A percentile compares a stretch with the other conserved stretches of the same genome.
These are phyloP conservation scores for Bombus turneri DNA, from an alignment of 1,140 invertebrate genomes.

Conservation along the genomic window DNA sequence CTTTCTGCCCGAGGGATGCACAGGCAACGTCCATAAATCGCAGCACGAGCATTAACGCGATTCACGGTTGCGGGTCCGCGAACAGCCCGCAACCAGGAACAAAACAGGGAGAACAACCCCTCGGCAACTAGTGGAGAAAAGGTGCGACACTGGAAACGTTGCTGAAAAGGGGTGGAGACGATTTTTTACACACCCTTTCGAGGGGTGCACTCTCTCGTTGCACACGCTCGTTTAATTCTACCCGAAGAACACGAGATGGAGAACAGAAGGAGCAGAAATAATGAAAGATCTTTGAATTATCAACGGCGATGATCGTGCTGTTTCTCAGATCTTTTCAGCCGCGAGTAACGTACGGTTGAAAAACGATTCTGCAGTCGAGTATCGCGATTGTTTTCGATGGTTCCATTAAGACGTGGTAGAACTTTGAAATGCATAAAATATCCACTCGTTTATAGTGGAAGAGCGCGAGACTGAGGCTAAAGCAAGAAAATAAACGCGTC, in stretches of 20 bases:
- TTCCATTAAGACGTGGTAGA: not conserved
- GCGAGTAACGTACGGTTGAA: not conserved
- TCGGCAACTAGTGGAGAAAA: not conserved
- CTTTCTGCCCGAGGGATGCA: too few species aligned
- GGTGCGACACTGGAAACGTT: slow-evolving; percentile 13
- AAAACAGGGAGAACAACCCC: not conserved
- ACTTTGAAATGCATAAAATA: not conserved
- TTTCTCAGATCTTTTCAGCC: not conserved
- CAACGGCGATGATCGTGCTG: not conserved
- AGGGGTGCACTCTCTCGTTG: not conserved
- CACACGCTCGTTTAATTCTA: slow-evolving; percentile 46
- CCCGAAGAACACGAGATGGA: not conserved
- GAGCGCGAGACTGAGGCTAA: not conserved
- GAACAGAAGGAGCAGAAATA: not conserved
- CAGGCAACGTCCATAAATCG: slow-evolving; percentile 15
- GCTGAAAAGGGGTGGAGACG: not conserved
- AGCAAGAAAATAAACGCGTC: not conserved
- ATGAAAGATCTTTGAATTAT: not conserved
- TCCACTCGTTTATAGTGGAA: not conserved
- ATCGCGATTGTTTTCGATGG: not conserved
- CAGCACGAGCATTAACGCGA: slow-evolving; percentile 22
- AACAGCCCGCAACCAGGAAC: not conserved
- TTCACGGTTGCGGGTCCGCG: slow-evolving; percentile 14
- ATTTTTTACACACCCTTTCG: slow-evolving; percentile 19
- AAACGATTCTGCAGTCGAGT: not conserved